Conservation (phyloP, 2,113 vertebrate genomes). For the Corythaeola cristata region DNA sequence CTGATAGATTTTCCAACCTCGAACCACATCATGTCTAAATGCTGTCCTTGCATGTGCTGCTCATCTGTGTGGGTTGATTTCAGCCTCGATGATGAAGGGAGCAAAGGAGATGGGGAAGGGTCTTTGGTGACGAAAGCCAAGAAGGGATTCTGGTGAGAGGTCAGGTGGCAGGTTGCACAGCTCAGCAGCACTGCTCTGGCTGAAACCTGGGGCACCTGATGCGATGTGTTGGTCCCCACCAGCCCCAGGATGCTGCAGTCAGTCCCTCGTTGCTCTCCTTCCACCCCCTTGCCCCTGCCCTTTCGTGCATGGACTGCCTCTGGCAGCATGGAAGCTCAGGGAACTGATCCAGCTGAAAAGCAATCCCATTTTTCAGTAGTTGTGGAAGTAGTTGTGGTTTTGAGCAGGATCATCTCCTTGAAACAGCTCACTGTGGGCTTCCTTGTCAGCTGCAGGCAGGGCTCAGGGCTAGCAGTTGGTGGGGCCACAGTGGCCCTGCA, state of each 20-base stretch:
- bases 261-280: background rate
- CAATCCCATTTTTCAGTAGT: background rate
- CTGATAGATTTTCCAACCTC: background rate
- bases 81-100: background rate
- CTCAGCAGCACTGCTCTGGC: background rate
- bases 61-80: background rate
- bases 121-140: background rate
- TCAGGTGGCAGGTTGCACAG: background rate
- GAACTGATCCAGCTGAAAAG: background rate
- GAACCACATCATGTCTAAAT: background rate
- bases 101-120: background rate
- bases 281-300: background rate
- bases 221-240: background rate
- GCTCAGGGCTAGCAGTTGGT: fast-evolving
- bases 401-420: background rate
- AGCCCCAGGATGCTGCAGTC: fast-evolving
- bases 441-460: background rate
- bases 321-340: background rate
- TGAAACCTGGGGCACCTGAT: background rate
- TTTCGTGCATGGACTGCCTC: background rate
- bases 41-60: background rate
- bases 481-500: background rate
- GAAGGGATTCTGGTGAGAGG: background rate
- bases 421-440: background rate
- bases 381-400: background rate